phyloP scores from a whole-genome alignment of 1,140 invertebrate genomes.

The Drosophila elegans region DNA sequence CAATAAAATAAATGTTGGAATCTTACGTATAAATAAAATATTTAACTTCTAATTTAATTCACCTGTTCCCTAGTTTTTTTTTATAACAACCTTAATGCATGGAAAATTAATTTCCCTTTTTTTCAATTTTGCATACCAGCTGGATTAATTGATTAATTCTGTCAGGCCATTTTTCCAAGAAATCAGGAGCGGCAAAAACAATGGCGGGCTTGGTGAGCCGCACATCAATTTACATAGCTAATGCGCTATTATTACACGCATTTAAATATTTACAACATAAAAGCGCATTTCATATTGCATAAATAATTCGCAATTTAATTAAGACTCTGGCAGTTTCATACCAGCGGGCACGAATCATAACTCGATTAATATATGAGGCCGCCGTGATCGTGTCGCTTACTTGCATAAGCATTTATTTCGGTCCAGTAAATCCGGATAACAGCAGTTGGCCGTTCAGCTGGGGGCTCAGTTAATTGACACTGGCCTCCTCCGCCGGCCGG shows the following conservation, averaged over 20 bases:
- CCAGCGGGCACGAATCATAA: slow-evolving; percentile 10
- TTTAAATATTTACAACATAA: slow-evolving; percentile 68
- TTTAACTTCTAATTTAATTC: neutral
- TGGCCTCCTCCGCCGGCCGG: neutral
- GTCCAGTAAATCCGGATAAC: slow-evolving; percentile 34
- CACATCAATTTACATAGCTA: slow-evolving; percentile 72
- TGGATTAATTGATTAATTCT: slow-evolving; percentile 45
- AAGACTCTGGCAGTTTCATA: slow-evolving; percentile 40
- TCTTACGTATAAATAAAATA: neutral
- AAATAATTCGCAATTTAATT: slow-evolving; percentile 82
- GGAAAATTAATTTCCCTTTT: slow-evolving; percentile 29
- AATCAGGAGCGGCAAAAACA: slow-evolving; percentile 27
- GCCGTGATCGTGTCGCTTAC: slow-evolving; percentile 11
- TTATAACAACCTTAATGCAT: neutral
- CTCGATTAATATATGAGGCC: slow-evolving; percentile 34
- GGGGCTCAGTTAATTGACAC: slow-evolving; percentile 42
- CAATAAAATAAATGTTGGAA: too few relatives aligned
- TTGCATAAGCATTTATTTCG: slow-evolving; percentile 51
- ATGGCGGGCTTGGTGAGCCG: slow-evolving; percentile 3
- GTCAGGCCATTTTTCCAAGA: slow-evolving; percentile 11
- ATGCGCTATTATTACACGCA: slow-evolving; percentile 59
- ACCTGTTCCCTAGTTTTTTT: neutral
- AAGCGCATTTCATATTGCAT: slow-evolving; percentile 71
- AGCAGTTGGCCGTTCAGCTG: slow-evolving; percentile 18
- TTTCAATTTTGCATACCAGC: neutral